A percentile compares a stretch with the other conserved stretches of the same genome.
phyloP scores from a whole-genome alignment of 2,888 invertebrate genomes.

The Drosophila subquinaria region DNA sequence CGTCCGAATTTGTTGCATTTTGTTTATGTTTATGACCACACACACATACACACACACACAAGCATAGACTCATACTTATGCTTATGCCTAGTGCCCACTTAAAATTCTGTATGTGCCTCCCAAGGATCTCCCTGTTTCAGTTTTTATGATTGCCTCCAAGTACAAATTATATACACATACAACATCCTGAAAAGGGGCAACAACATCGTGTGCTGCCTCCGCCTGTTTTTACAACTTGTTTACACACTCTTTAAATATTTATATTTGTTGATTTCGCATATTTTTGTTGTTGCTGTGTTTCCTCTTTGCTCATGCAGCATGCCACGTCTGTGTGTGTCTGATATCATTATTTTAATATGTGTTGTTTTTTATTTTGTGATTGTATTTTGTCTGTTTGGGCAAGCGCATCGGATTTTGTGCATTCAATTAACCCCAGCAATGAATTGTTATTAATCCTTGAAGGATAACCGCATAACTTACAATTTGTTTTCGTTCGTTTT shows the following conservation, averaged over 20 bases:
- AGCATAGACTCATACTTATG: slow-evolving; percentile 1
- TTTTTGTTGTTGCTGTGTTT: slow-evolving; percentile 15
- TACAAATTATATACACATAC: slow-evolving; percentile 20
- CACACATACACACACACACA: background rate
- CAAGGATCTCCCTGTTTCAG: slow-evolving; percentile 12
- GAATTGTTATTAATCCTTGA: slow-evolving; percentile 47
- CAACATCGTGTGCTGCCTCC: slow-evolving; percentile 15
- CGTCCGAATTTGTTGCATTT: slow-evolving; percentile 32
- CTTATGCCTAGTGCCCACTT: slow-evolving; percentile 8
- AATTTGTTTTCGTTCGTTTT: slow-evolving; percentile 25
- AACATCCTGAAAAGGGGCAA: slow-evolving; percentile 24
- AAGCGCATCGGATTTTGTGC: slow-evolving; percentile 26
- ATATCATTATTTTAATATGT: slow-evolving; percentile 29
- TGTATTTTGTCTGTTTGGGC: slow-evolving; percentile 28
- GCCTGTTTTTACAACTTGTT: slow-evolving; percentile 56
- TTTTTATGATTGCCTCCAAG: slow-evolving; percentile 46
- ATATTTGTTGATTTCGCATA: slow-evolving; percentile 26
- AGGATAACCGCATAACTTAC: slow-evolving; percentile 22
- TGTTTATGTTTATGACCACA: slow-evolving; percentile 26
- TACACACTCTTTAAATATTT: slow-evolving; percentile 46
- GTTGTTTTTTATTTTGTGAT: slow-evolving; percentile 14
- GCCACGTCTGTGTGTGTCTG: slow-evolving; percentile 26
- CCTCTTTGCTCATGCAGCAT: slow-evolving; percentile 44
- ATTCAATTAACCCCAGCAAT: slow-evolving; percentile 42
- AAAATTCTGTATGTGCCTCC: slow-evolving; percentile 26